Evolutionary conservation across 2,888 invertebrate species (phyloP).

Genomic region (Plagodis dolabraria): DNA sequence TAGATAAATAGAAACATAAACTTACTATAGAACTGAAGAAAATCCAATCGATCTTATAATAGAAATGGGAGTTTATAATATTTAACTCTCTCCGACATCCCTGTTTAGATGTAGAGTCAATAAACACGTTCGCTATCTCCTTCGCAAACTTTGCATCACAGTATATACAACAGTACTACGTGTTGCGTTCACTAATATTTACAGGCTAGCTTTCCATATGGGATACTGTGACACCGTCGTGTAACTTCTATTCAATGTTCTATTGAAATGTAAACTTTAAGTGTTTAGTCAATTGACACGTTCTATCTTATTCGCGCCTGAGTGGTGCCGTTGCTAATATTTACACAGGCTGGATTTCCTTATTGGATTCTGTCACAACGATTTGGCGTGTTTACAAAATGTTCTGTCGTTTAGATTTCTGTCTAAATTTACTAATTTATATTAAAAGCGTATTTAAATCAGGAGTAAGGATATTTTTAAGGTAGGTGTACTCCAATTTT

Average conservation of each 20-base stretch:
- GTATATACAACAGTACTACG: constrained; percentile 4
- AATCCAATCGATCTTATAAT: constrained; percentile 18
- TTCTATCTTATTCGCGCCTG: background rate
- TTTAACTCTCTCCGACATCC: constrained; percentile 11
- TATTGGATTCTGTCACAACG: too few relatives aligned
- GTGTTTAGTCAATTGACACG: background rate
- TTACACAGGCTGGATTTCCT: background rate
- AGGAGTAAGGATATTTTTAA: too few relatives aligned
- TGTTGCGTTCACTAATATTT: constrained; percentile 67
- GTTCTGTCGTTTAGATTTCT: too few relatives aligned
- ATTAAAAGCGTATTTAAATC: too few relatives aligned
- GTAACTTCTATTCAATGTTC: constrained; percentile 19
- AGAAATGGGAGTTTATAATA: constrained; percentile 14
- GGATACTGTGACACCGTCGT: constrained; percentile 47
- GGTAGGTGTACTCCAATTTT: too few relatives aligned
- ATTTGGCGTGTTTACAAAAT: too few relatives aligned
- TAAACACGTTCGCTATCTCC: constrained; percentile 64
- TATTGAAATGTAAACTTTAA: background rate
- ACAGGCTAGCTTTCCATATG: constrained; percentile 47
- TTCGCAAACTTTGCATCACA: constrained; percentile 31
- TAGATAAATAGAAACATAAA: background rate
- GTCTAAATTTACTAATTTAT: too few relatives aligned
- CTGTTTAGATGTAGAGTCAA: constrained; percentile 42
- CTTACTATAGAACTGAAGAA: background rate
- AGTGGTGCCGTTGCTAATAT: background rate